phyloP scores from a whole-genome alignment of 2,888 invertebrate species.

The Sceliomorpha sp. region DNA sequence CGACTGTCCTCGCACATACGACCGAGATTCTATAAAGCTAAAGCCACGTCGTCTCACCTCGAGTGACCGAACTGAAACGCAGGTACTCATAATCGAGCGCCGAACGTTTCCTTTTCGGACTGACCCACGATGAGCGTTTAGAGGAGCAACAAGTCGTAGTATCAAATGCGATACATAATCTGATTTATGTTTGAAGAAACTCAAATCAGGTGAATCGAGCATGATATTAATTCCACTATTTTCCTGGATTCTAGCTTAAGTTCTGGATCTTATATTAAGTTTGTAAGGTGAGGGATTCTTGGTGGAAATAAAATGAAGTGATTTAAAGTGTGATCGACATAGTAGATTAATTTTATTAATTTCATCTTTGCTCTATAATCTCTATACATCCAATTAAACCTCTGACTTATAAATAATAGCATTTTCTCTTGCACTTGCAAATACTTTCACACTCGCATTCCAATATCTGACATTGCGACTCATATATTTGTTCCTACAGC shows the following conservation, averaged over 20 bases:
- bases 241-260: no score
- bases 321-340: slow-evolving; percentile 59
- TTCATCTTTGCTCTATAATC: slow-evolving; percentile 65
- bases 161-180: neutral
- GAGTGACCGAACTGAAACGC: slow-evolving; percentile 34
- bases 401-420: slow-evolving; percentile 75
- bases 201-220: neutral
- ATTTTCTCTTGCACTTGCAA: slow-evolving; percentile 63
- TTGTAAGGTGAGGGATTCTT: neutral
- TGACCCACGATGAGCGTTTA: neutral
- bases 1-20: no score
- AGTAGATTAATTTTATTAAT: slow-evolving; percentile 67
- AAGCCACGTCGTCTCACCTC: slow-evolving; percentile 27
- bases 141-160: no score
- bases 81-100: no score
- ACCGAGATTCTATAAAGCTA: slow-evolving; percentile 44
- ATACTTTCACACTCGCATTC: slow-evolving; percentile 44
- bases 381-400: slow-evolving; percentile 76
- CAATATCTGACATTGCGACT: slow-evolving; percentile 34
- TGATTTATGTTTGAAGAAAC: slow-evolving; percentile 43
- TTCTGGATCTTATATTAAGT: no score
- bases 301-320: neutral
- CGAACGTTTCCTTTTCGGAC: no score
- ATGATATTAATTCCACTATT: neutral
- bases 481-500: slow-evolving; percentile 49